A percentile compares a stretch with the other conserved stretches of the same genome.
Evolutionary conservation across 2,113 vertebrate species (phyloP).

Genomic region (Gavia stellata): DNA sequence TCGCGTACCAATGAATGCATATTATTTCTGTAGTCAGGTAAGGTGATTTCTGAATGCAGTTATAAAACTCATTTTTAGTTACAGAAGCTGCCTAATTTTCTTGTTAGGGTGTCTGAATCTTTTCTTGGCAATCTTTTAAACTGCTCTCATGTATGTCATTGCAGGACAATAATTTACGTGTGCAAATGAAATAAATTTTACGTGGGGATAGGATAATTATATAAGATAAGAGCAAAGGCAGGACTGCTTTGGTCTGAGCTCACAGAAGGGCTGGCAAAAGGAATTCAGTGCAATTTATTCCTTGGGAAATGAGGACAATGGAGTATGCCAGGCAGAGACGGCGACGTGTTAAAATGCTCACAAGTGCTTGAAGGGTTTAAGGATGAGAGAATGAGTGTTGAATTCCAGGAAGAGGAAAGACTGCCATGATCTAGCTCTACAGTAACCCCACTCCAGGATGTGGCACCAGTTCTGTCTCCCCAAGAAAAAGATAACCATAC

Average conservation of each 20-base stretch:
- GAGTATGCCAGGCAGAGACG: neutral
- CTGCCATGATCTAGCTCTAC: neutral
- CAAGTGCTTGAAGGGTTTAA: neutral
- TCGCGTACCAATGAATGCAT: neutral
- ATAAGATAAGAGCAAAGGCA: neutral
- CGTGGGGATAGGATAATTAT: neutral
- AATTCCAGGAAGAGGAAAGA: neutral
- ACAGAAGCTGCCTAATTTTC: neutral
- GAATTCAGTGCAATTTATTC: neutral
- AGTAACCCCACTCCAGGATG: neutral
- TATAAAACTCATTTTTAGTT: neutral
- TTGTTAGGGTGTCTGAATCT: neutral
- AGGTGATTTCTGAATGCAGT: neutral
- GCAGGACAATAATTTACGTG: neutral
- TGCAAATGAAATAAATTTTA: neutral
- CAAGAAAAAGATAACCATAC: neutral
- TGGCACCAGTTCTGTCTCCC: neutral
- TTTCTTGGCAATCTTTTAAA: neutral
- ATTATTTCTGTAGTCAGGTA: neutral
- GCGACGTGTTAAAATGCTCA: neutral
- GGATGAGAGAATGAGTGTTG: neutral
- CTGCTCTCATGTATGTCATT: neutral
- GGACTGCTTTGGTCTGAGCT: neutral
- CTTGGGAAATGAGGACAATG: neutral
- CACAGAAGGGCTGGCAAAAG: neutral